Conservation (phyloP, 2,797 vertebrate species). For the Ibycter americanus region DNA sequence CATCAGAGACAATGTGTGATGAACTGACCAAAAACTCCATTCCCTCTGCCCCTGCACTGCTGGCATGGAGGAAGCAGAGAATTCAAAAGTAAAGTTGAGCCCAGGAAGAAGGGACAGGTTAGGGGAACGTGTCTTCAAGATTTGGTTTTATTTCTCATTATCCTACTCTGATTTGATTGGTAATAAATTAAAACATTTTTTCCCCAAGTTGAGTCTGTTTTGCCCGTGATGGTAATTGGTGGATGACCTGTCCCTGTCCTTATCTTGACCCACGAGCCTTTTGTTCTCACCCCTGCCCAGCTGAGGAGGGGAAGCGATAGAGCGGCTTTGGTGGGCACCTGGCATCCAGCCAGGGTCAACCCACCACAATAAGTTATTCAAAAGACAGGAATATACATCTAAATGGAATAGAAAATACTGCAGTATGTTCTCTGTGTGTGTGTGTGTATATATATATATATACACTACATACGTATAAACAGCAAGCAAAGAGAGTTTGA, state of each 20-base stretch:
- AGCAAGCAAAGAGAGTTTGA: neutral
- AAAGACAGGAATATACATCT: neutral
- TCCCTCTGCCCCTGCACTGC: neutral
- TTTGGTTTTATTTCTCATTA: too few species aligned
- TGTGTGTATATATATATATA: neutral
- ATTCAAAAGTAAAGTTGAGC: neutral
- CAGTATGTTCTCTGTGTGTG: neutral
- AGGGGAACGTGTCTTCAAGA: neutral
- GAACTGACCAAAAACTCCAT: neutral
- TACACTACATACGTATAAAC: neutral
- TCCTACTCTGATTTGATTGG: neutral
- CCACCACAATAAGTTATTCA: neutral
- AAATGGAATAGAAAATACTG: neutral
- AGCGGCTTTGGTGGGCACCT: neutral
- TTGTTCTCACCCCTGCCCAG: neutral
- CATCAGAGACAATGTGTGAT: too few species aligned
- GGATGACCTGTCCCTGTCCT: neutral
- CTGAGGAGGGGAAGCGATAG: neutral
- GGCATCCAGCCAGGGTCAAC: neutral
- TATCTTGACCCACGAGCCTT: neutral
- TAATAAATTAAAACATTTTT: neutral
- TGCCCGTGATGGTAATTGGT: neutral
- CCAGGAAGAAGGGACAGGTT: neutral
- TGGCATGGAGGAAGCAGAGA: too few species aligned
- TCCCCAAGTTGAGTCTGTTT: neutral